Percentiles rank a stretch among this genome's conserved stretches.
Conservation (phyloP, 2,888 invertebrate genomes). For the Cosmia pyralina region DNA sequence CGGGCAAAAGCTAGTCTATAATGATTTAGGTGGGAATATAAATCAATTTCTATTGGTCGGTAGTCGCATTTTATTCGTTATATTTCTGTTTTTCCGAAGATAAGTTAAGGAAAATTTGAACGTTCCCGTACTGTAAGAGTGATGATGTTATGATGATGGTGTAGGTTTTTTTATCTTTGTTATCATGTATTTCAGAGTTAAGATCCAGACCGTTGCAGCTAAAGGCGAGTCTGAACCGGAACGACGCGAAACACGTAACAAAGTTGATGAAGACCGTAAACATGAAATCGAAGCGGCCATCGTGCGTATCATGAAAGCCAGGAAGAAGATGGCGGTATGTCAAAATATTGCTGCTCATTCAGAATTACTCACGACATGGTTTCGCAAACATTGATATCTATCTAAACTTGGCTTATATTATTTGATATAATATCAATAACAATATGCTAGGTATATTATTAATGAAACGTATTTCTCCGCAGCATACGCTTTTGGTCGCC, state of each 20-base stretch:
- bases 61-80: no score
- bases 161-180: not conserved
- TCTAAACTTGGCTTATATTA: not conserved
- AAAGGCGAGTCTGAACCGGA: slow-evolving; percentile 99
- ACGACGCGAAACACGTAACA: slow-evolving; percentile 98
- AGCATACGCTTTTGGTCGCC: slow-evolving; percentile 98
- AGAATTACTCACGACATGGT: slow-evolving; percentile 8
- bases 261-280: slow-evolving; percentile 99
- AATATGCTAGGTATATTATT: not conserved
- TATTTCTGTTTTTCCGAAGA: no score
- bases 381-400: slow-evolving; percentile 6
- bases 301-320: slow-evolving; percentile 99
- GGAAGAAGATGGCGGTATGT: slow-evolving; percentile 97
- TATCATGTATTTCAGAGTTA: slow-evolving; percentile 91
- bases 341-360: slow-evolving; percentile 5
- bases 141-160: no score
- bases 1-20: no score
- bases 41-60: no score
- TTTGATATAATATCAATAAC: no score
- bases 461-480: slow-evolving; percentile 41
- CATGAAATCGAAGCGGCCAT: slow-evolving; percentile 99
- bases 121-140: not conserved
- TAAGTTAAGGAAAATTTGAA: no score
- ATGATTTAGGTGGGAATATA: no score
- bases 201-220: slow-evolving; percentile 98